These are phyloP conservation scores for Trachemys scripta DNA, from an alignment of 2,113 vertebrate species.

Conservation along the genomic window DNA sequence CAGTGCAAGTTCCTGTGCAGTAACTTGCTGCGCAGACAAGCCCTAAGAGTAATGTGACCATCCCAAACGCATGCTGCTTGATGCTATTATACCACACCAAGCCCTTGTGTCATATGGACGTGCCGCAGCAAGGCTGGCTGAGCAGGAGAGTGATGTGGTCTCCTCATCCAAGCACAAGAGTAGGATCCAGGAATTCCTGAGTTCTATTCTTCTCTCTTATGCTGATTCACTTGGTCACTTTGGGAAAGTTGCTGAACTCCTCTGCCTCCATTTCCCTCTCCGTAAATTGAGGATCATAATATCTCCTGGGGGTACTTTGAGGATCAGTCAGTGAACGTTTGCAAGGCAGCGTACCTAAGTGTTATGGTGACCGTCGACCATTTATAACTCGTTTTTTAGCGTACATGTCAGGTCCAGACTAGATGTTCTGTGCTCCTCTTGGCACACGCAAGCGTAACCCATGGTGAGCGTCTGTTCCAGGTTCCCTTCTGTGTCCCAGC, in stretches of 20 bases:
- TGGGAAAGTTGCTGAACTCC: neutral
- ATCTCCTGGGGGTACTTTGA: accelerated
- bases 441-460: neutral
- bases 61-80: neutral
- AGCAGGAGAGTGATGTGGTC: neutral
- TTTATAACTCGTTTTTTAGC: neutral
- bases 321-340: neutral
- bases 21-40: neutral
- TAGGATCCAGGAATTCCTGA: neutral
- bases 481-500: neutral
- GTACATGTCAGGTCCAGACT: neutral
- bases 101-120: neutral
- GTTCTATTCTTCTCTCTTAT: neutral
- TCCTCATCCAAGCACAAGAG: neutral
- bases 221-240: neutral
- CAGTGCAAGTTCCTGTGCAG: neutral
- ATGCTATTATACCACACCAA: neutral
- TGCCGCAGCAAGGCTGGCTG: neutral
- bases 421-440: neutral
- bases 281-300: neutral
- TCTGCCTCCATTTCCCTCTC: neutral
- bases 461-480: neutral
- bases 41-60: neutral
- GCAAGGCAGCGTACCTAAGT: neutral
- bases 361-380: neutral